phyloP scores from a whole-genome alignment of 2,797 vertebrate genomes.

The Squalus acanthias region DNA sequence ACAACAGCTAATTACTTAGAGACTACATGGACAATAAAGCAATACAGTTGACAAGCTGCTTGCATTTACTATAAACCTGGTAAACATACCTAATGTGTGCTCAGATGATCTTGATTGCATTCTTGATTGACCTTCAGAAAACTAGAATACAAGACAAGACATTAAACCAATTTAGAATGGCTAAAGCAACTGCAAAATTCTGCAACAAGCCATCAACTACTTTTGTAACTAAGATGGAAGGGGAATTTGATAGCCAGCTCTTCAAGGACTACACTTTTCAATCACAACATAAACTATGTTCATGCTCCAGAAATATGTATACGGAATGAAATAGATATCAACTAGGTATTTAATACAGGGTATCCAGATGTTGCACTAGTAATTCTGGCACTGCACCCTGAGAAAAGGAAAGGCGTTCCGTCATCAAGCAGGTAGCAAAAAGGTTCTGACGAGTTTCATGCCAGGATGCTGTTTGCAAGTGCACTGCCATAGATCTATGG shows the following conservation, averaged over 20 bases:
- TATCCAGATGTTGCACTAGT: not conserved
- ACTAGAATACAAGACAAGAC: slow-evolving; percentile 46
- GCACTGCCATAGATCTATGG: not conserved
- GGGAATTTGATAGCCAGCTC: not conserved
- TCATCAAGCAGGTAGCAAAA: not conserved
- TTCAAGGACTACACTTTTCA: not conserved
- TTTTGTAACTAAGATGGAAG: too few relatives aligned
- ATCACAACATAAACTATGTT: not conserved
- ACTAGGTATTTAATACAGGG: not conserved
- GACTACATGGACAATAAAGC: not conserved
- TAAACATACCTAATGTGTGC: slow-evolving; percentile 61
- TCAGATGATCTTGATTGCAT: slow-evolving; percentile 53
- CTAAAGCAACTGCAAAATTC: not conserved
- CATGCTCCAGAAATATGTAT: not conserved
- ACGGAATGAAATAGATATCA: not conserved
- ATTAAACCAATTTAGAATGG: not conserved
- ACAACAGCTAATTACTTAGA: not conserved
- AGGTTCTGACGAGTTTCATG: not conserved
- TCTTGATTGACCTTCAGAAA: slow-evolving; percentile 53
- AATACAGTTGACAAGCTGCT: not conserved
- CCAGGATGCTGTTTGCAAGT: not conserved
- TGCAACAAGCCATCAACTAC: not conserved
- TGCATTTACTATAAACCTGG: not conserved
- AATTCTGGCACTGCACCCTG: not conserved
- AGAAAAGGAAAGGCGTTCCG: not conserved